phyloP scores from a whole-genome alignment of 1,140 invertebrate species.

The Drosophila ercepeae region DNA sequence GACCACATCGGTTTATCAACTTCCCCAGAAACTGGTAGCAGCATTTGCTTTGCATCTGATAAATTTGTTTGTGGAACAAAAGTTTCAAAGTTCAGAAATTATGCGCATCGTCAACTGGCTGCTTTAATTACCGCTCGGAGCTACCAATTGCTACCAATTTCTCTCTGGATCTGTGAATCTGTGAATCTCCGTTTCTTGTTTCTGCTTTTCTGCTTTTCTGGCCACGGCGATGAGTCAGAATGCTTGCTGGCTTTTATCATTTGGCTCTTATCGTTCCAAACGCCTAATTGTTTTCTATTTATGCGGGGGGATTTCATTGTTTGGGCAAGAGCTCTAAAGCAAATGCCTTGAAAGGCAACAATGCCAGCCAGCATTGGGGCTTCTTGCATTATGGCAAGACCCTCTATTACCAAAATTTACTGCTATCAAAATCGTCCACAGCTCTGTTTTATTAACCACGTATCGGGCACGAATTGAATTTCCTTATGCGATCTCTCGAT shows the following conservation, averaged over 20 bases:
- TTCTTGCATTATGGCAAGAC: slow-evolving; percentile 1
- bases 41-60: slow-evolving; percentile 66
- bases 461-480: slow-evolving; percentile 31
- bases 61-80: slow-evolving; percentile 57
- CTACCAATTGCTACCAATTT: slow-evolving; percentile 11
- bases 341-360: slow-evolving; percentile 26
- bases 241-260: slow-evolving; percentile 56
- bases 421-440: slow-evolving; percentile 11
- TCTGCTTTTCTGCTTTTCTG: no score
- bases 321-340: slow-evolving; percentile 54
- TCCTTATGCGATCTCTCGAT: slow-evolving; percentile 45
- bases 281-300: slow-evolving; percentile 79
- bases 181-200: slow-evolving; percentile 2
- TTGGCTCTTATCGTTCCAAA: slow-evolving; percentile 65
- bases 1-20: slow-evolving; percentile 41
- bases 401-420: slow-evolving; percentile 19
- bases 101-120: slow-evolving; percentile 52
- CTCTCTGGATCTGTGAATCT: no score
- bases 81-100: slow-evolving; percentile 63
- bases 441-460: slow-evolving; percentile 14
- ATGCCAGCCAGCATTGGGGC: slow-evolving; percentile 5
- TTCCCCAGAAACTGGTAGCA: slow-evolving; percentile 17
- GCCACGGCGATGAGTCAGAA: slow-evolving; percentile 44
- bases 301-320: slow-evolving; percentile 71
- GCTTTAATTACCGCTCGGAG: slow-evolving; percentile 31